Evolutionary conservation across 1,140 invertebrate genomes (phyloP), one percentile per base, ranked within the genome.

Genomic region (Aricia agestis): DNA sequence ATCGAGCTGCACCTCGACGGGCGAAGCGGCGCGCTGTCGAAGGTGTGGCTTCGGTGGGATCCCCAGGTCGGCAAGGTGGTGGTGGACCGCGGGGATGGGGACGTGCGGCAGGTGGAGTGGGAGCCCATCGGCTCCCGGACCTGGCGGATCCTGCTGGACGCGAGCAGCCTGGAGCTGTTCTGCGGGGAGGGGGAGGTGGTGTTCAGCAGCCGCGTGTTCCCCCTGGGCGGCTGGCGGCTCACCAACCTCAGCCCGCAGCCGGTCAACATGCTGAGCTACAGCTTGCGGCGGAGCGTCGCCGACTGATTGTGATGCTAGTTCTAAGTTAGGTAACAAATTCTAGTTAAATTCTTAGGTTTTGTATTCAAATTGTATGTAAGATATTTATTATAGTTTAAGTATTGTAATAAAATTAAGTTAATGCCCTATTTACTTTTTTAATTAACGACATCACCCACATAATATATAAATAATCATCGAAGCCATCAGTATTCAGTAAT

Each of bases 161-260:
- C 87, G 4, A 89, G 88, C 72, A 88, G 87, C 15, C 41, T 91
- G 19, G 89, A 91, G 67, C 68, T 91, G 41, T 91, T 91, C 73
- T 91, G 89, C 69, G 89, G 89, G 1, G 86, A 89, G 71, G 89
- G 88, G n/a, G 89, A 90, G 61, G 88, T 85, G 3, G 89, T 91
- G 0, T 87, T 91, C 67, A 90, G 86, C 52, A 85, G 80, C 63
- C 74, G 89, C 57, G 77, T 87, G 5, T 90, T 81, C 63, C 82
- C 86, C 18, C 78, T 85, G 4, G 86, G 87, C 32, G 80, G 77
- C 6, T 90, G 87, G 87, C 76, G 68, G 5, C 58, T 91, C 3
- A 84, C 73, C 0, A 91, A 90, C 70, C 36, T 78, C 6, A 85
- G 86, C 68, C 73, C 77, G 1, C 84, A 86, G 72, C 61, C 71